phyloP scores from a whole-genome alignment of 2,888 invertebrate species.

The Cosmia trapezina region DNA sequence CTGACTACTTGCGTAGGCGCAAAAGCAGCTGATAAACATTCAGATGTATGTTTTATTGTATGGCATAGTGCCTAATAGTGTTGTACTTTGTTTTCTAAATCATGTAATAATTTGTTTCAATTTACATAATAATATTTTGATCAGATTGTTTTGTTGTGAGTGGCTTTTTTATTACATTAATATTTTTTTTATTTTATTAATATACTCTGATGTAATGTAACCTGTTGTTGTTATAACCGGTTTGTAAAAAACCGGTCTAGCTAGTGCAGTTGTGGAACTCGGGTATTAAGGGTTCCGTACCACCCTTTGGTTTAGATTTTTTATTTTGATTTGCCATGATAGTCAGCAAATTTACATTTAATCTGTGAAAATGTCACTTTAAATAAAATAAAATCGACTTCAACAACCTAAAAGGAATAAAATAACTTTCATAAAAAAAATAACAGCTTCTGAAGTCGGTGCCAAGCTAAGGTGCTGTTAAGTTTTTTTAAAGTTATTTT shows the following conservation, averaged over 20 bases:
- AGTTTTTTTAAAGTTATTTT: too few species aligned
- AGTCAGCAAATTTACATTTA: too few species aligned
- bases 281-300: too few species aligned
- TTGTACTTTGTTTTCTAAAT: slow-evolving; percentile 11
- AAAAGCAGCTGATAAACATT: slow-evolving; percentile 27
- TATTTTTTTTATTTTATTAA: too few species aligned
- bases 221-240: neutral
- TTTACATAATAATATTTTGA: neutral
- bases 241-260: neutral
- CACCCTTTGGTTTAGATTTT: neutral
- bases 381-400: too few species aligned
- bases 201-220: neutral
- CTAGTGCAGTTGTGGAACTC: neutral
- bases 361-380: neutral
- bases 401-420: too few species aligned
- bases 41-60: slow-evolving; percentile 21
- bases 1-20: slow-evolving; percentile 26
- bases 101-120: slow-evolving; percentile 7
- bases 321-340: neutral
- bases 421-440: too few species aligned
- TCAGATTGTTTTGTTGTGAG: slow-evolving; percentile 11
- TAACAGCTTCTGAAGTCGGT: too few species aligned
- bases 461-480: too few species aligned
- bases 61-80: slow-evolving; percentile 56
- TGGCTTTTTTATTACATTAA: neutral